Evolutionary conservation across 2,888 invertebrate species (phyloP).

Genomic region (Noctuana brunneofusca): DNA sequence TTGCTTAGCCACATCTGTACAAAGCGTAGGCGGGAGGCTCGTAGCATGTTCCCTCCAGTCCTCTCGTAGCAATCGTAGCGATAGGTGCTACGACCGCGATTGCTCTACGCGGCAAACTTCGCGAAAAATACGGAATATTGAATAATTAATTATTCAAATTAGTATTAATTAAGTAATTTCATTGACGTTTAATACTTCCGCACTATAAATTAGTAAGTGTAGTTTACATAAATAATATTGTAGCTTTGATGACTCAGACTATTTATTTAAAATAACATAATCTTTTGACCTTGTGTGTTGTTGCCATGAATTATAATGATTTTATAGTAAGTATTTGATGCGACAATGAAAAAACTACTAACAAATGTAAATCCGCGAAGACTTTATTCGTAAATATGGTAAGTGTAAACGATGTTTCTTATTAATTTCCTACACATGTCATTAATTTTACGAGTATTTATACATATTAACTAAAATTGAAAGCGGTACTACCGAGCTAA

Average conservation of each 20-base stretch:
- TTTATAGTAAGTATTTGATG: too few relatives aligned
- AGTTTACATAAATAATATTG: too few relatives aligned
- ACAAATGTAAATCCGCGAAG: background rate
- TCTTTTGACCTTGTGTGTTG: too few relatives aligned
- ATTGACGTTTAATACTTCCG: background rate
- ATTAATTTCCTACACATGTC: too few relatives aligned
- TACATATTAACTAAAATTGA: too few relatives aligned
- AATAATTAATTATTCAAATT: background rate
- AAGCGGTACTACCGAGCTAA: too few relatives aligned
- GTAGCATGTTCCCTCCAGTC: constrained; percentile 1
- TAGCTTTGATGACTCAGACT: too few relatives aligned
- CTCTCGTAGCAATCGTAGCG: constrained; percentile 2
- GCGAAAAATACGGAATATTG: background rate
- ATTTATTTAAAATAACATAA: background rate
- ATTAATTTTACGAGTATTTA: too few relatives aligned
- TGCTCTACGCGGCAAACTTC: background rate
- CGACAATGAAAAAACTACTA: background rate
- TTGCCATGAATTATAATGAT: too few relatives aligned
- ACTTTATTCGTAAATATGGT: background rate
- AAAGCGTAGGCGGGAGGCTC: background rate
- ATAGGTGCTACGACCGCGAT: background rate
- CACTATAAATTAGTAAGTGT: background rate
- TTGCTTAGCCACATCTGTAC: background rate
- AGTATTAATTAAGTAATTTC: too few relatives aligned
- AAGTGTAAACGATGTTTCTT: background rate